Percentiles rank a stretch among this genome's conserved stretches.
Conservation (phyloP, 1,140 invertebrate species). For the Conus ventricosus region DNA sequence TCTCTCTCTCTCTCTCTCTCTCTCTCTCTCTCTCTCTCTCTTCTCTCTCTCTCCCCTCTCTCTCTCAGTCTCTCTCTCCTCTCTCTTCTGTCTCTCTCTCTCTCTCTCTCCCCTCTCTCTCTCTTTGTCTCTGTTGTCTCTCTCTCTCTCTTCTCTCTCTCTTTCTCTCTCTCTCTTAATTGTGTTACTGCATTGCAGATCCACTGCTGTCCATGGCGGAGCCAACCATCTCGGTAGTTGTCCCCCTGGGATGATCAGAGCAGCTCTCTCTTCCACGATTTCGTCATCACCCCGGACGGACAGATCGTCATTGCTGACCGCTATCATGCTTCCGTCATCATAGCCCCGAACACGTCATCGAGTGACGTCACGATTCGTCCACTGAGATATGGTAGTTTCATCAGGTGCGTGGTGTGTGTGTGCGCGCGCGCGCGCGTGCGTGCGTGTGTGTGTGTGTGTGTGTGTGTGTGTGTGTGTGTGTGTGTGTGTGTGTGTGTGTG, state of each 20-base stretch:
- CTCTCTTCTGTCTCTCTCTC: too few relatives aligned
- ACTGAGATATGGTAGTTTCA: not conserved
- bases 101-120: too few relatives aligned
- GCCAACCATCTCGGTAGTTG: not conserved
- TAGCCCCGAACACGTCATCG: not conserved
- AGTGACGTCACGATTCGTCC: not conserved
- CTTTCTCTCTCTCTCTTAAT: slow-evolving; percentile 10
- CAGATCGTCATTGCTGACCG: not conserved
- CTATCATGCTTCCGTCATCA: not conserved
- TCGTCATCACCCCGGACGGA: not conserved
- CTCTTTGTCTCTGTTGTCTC: too few relatives aligned
- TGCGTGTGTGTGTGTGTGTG: not conserved
- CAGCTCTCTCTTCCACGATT: not conserved
- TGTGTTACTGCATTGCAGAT: not conserved
- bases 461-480: not conserved
- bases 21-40: slow-evolving; percentile 11
- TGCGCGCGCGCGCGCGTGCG: not conserved
- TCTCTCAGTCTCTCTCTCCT: slow-evolving; percentile 10
- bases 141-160: not conserved
- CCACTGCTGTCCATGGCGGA: not conserved
- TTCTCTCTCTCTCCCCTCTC: not conserved
- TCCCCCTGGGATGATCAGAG: not conserved
- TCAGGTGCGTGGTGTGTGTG: not conserved
- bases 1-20: not conserved
- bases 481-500: not conserved